Evolutionary conservation across 2,888 invertebrate species (phyloP), one percentile per base, ranked within the genome.

Genomic region (Abscondita cerata): DNA sequence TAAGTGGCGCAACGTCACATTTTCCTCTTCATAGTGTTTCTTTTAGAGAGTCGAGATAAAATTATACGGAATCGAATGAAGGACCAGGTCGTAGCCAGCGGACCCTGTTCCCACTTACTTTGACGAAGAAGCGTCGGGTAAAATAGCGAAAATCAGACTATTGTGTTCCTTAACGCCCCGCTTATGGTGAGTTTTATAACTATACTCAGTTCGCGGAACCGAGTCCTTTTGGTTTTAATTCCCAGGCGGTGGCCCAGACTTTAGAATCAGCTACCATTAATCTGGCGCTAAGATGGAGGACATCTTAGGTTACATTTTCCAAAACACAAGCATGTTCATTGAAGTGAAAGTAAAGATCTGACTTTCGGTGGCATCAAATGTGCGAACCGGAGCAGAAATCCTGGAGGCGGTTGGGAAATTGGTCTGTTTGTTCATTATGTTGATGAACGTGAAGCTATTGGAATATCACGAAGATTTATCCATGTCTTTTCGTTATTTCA

Each of bases 401-500:
- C 11, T 80, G 0, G 58, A 82, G 1, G 31, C 83, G 0, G 47
- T 31, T 13, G 83, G 81, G 0, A 71, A 70, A 16, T 68, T 83
- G 0, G 83, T 83, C 1, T 87, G 87, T 67, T 72, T 36, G 2
- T 60, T 76, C 64, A 84, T 87, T 65, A 81, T 84, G 57, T 81
- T 83, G 1, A 75, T 76, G 1, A 72, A 73, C 12, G 79, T 84
- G 0, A 82, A 82, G 65, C 86, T 86, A 31, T 77, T 88, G 44
- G 80, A 78, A 0, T 70, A 79, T 9, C 73, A 81, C 12, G 79
- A 78, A 0, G 85, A 87, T 65, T 83, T 83, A 13, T 81, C 84
- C 0, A 65, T 87, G 47, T 70, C 78, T 0, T 87, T 69, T 83
- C 87, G 0, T 74, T 86, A 50, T 81, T 87, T 58, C 74, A 77